phyloP scores from a whole-genome alignment of 2,888 invertebrate species.

The Nemapogon koenigi region DNA sequence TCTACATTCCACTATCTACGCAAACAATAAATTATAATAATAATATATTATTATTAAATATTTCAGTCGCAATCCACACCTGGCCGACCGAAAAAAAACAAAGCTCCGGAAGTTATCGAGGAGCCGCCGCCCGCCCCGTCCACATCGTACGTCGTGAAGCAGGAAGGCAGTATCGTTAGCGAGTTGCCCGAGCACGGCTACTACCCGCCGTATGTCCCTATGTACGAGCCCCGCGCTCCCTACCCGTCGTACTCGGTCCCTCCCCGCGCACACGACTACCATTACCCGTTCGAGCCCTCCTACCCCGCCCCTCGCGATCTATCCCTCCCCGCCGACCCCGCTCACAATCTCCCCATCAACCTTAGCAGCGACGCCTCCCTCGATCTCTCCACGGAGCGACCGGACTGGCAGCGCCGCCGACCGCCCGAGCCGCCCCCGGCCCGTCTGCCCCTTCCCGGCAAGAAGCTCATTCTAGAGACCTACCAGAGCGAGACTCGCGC shows the following conservation, averaged over 20 bases:
- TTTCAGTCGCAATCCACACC: slow-evolving; percentile 45
- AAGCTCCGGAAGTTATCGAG: slow-evolving; percentile 32
- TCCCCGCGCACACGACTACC: slow-evolving; percentile 24
- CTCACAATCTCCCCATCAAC: slow-evolving; percentile 54
- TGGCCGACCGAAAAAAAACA: slow-evolving; percentile 53
- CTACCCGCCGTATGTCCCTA: slow-evolving; percentile 30
- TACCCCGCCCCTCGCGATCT: slow-evolving; percentile 37
- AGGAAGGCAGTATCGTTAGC: slow-evolving; percentile 11
- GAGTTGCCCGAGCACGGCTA: slow-evolving; percentile 27
- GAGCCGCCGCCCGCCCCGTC: slow-evolving; percentile 43
- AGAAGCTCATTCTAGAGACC: slow-evolving; percentile 55
- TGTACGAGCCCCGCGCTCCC: slow-evolving; percentile 23
- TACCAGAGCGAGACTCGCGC: slow-evolving; percentile 52
- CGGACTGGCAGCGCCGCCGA: slow-evolving; percentile 44
- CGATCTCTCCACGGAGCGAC: slow-evolving; percentile 46
- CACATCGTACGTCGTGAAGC: neutral
- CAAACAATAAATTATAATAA: too few relatives aligned
- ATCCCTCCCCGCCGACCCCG: slow-evolving; percentile 30
- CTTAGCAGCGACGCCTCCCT: slow-evolving; percentile 54
- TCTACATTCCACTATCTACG: too few relatives aligned
- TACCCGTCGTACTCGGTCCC: slow-evolving; percentile 26
- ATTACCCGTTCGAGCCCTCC: slow-evolving; percentile 12
- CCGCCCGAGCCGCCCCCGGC: slow-evolving; percentile 37
- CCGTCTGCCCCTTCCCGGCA: slow-evolving; percentile 49
- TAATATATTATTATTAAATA: too few relatives aligned